phyloP scores from a whole-genome alignment of 2,888 invertebrate genomes.

The Tipula unca region DNA sequence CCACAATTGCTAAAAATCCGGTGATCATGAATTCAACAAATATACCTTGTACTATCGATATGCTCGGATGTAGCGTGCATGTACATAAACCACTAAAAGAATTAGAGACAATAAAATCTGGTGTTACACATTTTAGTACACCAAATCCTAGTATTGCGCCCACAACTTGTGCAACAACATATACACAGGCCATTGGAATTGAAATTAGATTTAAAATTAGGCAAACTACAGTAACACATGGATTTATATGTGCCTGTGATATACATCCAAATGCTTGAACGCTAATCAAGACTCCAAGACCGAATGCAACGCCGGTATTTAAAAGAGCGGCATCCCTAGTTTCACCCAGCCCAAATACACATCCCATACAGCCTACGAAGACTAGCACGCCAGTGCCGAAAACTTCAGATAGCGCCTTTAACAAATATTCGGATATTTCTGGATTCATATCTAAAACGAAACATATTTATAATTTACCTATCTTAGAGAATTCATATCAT shows the following conservation, averaged over 20 bases:
- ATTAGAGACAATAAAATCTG: constrained; percentile 30
- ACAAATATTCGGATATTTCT: not conserved
- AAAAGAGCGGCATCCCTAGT: not conserved
- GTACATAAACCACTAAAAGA: constrained; percentile 50
- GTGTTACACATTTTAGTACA: constrained; percentile 51
- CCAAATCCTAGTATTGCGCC: constrained; percentile 64
- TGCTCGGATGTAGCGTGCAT: constrained; percentile 48
- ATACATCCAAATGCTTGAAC: constrained; percentile 64
- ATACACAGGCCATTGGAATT: constrained; percentile 49
- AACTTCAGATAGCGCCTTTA: not conserved
- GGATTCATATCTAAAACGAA: not conserved
- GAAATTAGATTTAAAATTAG: constrained; percentile 32
- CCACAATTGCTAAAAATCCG: constrained; percentile 53
- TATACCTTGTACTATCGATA: constrained; percentile 47
- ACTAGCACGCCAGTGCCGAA: not conserved
- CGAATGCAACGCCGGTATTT: constrained; percentile 45
- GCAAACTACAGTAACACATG: constrained; percentile 59
- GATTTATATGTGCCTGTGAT: constrained; percentile 71
- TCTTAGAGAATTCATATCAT: not conserved
- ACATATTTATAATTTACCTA: not conserved
- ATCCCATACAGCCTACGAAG: not conserved
- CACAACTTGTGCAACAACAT: constrained; percentile 54
- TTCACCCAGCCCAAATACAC: not conserved
- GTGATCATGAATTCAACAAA: constrained; percentile 57
- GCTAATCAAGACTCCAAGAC: constrained; percentile 57